phyloP scores from a whole-genome alignment of 2,888 invertebrate species.

The Spisula solida region DNA sequence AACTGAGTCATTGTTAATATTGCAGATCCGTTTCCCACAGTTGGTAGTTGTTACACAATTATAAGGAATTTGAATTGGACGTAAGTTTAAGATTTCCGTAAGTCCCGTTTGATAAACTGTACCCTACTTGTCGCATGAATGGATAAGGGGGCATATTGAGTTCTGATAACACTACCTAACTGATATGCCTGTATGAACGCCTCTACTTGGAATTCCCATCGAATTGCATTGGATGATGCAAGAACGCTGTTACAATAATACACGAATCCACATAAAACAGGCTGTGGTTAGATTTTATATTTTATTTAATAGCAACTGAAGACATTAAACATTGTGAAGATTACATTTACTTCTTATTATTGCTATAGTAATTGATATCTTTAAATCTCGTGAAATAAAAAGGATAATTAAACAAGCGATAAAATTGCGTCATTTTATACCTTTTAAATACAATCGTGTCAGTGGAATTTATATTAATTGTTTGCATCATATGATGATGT shows the following conservation, averaged over 20 bases:
- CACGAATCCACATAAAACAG: background rate
- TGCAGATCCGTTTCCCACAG: no score
- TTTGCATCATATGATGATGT: background rate
- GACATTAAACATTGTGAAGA: background rate
- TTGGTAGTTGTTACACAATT: no score
- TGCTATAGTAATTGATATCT: background rate
- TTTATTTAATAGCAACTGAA: background rate
- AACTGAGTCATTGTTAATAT: no score
- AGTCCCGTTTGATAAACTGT: no score
- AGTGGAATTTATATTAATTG: background rate
- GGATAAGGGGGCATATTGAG: no score
- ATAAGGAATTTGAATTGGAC: no score
- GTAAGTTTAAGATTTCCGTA: no score
- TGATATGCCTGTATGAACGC: no score
- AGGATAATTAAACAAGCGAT: background rate
- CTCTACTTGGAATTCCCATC: background rate
- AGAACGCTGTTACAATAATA: background rate
- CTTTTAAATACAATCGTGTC: background rate
- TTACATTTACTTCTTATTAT: background rate
- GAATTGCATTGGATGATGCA: background rate
- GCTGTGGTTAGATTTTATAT: background rate
- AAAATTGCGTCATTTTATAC: constrained; percentile 4
- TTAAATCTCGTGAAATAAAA: constrained; percentile 17
- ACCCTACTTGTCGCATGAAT: no score
- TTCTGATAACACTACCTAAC: no score